These are phyloP conservation scores for Ficedula albicollis DNA, from an alignment of 2,797 vertebrate species.

Conservation along the genomic window DNA sequence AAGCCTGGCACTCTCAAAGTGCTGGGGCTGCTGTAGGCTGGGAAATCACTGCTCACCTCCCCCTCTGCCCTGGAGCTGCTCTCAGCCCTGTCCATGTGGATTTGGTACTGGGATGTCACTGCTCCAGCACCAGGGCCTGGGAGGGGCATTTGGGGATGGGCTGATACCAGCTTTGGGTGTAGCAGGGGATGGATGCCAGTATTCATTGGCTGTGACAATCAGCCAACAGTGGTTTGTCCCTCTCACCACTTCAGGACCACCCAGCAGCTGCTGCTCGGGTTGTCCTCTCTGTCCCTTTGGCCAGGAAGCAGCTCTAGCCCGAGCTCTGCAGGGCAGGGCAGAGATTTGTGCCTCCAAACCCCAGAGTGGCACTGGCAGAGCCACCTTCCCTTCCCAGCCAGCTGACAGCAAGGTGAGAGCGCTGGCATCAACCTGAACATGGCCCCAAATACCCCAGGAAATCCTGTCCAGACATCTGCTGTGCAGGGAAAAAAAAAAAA, in stretches of 20 bases:
- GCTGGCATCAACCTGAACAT: fast-evolving
- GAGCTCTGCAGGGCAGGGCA: not conserved
- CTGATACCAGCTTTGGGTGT: not conserved
- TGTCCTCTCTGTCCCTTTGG: not conserved
- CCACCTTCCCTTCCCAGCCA: not conserved
- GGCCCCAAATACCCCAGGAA: not conserved
- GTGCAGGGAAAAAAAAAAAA: not conserved
- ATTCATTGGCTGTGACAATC: not conserved
- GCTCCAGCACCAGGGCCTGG: not conserved
- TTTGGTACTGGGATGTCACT: not conserved
- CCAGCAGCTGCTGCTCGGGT: not conserved
- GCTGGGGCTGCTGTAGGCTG: not conserved
- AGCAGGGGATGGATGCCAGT: not conserved
- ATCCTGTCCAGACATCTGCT: not conserved
- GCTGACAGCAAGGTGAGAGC: not conserved
- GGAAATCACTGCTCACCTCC: not conserved
- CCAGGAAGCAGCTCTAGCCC: not conserved
- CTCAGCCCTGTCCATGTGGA: not conserved
- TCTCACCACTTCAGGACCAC: not conserved
- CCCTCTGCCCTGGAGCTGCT: not conserved
- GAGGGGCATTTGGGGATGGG: not conserved
- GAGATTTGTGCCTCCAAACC: not conserved
- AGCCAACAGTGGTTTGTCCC: not conserved
- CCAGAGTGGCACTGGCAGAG: not conserved
- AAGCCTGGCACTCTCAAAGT: not conserved